Conservation (phyloP, 1,140 invertebrate genomes). For the Ectropis grisescens region DNA sequence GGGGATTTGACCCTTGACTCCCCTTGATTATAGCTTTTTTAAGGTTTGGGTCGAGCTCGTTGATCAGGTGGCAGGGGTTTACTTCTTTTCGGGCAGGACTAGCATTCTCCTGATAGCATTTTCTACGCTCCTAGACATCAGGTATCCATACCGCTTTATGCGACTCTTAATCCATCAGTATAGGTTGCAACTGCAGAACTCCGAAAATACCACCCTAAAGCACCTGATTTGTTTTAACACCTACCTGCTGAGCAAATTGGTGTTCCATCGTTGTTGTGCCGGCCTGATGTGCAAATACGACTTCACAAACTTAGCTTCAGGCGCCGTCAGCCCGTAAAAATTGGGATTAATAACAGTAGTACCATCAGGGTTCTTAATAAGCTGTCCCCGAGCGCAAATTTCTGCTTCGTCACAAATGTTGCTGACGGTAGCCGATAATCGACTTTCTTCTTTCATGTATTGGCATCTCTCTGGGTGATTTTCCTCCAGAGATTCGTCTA, state of each 20-base stretch:
- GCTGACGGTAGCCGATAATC: conserved; percentile 77
- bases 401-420: conserved; percentile 78
- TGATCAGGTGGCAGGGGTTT: too few species aligned
- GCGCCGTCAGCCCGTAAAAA: conserved; percentile 74
- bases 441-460: conserved; percentile 81
- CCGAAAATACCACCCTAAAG: too few species aligned
- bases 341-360: conserved; percentile 75
- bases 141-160: too few species aligned
- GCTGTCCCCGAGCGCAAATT: conserved; percentile 78
- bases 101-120: too few species aligned
- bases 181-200: too few species aligned
- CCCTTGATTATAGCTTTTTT: too few species aligned
- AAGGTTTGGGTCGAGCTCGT: too few species aligned
- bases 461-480: conserved; percentile 56
- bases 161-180: too few species aligned
- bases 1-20: too few species aligned
- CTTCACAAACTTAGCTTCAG: conserved; percentile 74
- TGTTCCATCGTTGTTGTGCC: conserved; percentile 78
- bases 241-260: conserved; percentile 78
- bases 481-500: conserved; percentile 62
- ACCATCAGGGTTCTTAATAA: conserved; percentile 76
- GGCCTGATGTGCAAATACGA: conserved; percentile 78
- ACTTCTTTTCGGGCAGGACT: too few species aligned
- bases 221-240: too few species aligned
- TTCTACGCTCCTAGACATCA: too few species aligned